A percentile compares a stretch with the other conserved stretches of the same genome.
Evolutionary conservation across 2,888 invertebrate species (phyloP).

Genomic region (Scaptomyza caliginosa): DNA sequence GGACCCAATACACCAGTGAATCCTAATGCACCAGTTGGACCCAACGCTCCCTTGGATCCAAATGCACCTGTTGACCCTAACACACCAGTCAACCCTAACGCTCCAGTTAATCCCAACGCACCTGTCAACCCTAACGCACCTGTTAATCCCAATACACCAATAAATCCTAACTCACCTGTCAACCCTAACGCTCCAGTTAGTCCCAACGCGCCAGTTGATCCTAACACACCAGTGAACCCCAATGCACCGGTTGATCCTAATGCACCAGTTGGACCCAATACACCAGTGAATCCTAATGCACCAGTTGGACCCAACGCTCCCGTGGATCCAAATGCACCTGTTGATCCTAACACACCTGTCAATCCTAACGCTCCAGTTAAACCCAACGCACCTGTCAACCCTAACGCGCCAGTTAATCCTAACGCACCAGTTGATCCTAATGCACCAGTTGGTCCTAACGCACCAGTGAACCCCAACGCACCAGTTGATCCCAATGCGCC

Average conservation of each 20-base stretch:
- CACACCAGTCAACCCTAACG: constrained; percentile 17
- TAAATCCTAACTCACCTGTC: background rate
- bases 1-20: constrained; percentile 31
- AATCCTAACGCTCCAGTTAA: background rate
- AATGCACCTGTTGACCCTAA: constrained; percentile 31
- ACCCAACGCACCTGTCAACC: background rate
- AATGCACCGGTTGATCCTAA: background rate
- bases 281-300: background rate
- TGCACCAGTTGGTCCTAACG: background rate
- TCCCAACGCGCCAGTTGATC: background rate
- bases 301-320: background rate
- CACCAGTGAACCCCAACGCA: background rate
- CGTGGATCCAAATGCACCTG: background rate
- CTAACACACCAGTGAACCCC: rapidly evolving
- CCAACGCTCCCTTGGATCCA: constrained; percentile 20
- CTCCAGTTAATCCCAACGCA: constrained; percentile 31
- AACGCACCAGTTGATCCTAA: background rate
- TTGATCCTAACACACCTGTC: rapidly evolving
- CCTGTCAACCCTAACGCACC: constrained; percentile 21
- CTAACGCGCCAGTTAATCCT: background rate
- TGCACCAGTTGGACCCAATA: rapidly evolving
- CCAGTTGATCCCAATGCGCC: constrained; percentile 4
- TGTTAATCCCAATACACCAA: constrained; percentile 10
- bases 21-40: constrained; percentile 20
- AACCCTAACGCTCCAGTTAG: background rate